Evolutionary conservation across 2,113 vertebrate species (phyloP), one percentile per base, ranked within the genome.

Genomic region (Dolichotis patagonum): DNA sequence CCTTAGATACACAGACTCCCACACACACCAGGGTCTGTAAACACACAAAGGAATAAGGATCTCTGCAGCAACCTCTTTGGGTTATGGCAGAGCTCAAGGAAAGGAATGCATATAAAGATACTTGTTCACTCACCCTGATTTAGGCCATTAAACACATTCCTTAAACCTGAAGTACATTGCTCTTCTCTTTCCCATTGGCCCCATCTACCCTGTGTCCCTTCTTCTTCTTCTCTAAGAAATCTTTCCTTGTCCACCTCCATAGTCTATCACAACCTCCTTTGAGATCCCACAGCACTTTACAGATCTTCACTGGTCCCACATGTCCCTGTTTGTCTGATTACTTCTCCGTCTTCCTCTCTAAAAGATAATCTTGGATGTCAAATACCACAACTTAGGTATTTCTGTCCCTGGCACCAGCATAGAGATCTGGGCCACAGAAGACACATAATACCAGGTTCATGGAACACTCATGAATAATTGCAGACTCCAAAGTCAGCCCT

Each of bases 301-400:
- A n/a, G 4, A 8, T 49, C 28, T 75, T 43, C 7, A 17, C 13
- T 1, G 30, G 14, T 20, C 22, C 46, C 1, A 0, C 12, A 2
- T 41, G 41, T 88, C 13, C 69, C 67, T 35, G 52, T 0, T 6
- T 41, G 26, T 60, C 82, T 88, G n/a, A 9, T 85, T 52, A 5
- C 26, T n/a, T 49, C 46, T 75, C 22, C 24, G 28, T n/a, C 38
- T 92, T 82, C n/a, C 28, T 13, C 1, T n/a, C n/a, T 8, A 78
- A 38, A 71, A 3, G 1, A 58, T 77, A 35, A 49, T 56, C 52
- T 83, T 94, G 8, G 30, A 93, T 91, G 30, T 92, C 49, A 58
- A 67, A 35, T 63, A 28, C 75, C 88, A 16, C 26, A 30, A 38
- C 49, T 81, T 77, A 63, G 7, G 3, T 63, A 26, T 92, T 56